Percentiles rank a stretch among this genome's conserved stretches.
phyloP scores from a whole-genome alignment of 2,888 invertebrate genomes.

The Byasa hedistus region DNA sequence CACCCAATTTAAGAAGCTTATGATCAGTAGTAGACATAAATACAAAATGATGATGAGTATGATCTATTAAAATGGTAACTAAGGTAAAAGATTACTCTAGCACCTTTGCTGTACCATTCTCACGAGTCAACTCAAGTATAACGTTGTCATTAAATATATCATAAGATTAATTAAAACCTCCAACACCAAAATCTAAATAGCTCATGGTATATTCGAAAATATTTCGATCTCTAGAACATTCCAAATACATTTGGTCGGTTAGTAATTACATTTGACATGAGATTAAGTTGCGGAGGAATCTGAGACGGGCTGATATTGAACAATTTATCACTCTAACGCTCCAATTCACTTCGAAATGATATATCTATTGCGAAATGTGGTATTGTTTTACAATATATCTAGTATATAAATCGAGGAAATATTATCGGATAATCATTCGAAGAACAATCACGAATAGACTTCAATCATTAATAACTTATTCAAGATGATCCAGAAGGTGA shows the following conservation, averaged over 20 bases:
- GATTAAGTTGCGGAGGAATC: constrained; percentile 22
- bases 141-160: no score
- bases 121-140: no score
- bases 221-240: no score
- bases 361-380: constrained; percentile 62
- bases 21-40: no score
- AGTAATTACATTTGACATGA: constrained; percentile 21
- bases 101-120: no score
- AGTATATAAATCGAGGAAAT: constrained; percentile 63
- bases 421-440: constrained; percentile 50
- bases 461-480: constrained; percentile 31
- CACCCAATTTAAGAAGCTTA: no score
- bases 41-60: no score
- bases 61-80: no score
- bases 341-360: constrained; percentile 53
- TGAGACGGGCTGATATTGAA: constrained; percentile 25
- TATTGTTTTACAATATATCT: constrained; percentile 68
- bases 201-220: no score
- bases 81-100: no score
- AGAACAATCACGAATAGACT: constrained; percentile 27
- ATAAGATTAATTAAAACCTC: no score
- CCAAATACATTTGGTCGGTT: not conserved
- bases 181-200: no score
- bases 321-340: constrained; percentile 40
- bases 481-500: constrained; percentile 58